A percentile compares a stretch with the other conserved stretches of the same genome.
Conservation (phyloP, 23 tunicate genomes). For the Aplidium turbinatum region DNA sequence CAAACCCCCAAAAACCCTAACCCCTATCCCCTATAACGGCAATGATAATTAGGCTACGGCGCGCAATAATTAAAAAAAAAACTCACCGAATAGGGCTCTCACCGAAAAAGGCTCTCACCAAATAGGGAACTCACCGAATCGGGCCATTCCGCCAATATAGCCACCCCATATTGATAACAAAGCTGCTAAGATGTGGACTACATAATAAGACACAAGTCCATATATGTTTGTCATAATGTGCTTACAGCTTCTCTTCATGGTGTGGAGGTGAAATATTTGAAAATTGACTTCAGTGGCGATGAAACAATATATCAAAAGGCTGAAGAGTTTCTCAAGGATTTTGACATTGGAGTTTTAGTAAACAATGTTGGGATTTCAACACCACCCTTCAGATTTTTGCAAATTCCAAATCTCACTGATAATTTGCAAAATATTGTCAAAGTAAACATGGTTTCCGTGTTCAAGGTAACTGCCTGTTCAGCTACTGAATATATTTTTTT, state of each 20-base stretch:
- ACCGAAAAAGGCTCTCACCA: too few relatives aligned
- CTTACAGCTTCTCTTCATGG: neutral
- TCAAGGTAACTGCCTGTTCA: conserved; percentile 6
- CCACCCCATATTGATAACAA: too few relatives aligned
- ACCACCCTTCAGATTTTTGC: neutral
- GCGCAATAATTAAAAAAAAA: too few relatives aligned
- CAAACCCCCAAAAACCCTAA: too few relatives aligned
- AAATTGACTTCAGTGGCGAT: conserved; percentile 17
- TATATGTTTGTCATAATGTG: too few relatives aligned
- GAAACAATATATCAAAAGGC: conserved; percentile 22
- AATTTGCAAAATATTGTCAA: neutral
- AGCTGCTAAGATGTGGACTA: neutral
- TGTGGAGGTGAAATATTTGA: neutral
- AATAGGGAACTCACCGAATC: neutral
- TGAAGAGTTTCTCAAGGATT: neutral
- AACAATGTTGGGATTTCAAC: conserved; percentile 9
- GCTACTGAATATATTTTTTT: too few relatives aligned
- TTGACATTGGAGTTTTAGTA: conserved; percentile 13
- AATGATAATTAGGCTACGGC: too few relatives aligned
- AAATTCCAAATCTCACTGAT: conserved; percentile 1
- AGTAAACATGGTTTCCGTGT: conserved; percentile 5
- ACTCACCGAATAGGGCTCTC: too few relatives aligned
- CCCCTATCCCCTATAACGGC: too few relatives aligned
- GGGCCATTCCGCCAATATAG: too few relatives aligned
- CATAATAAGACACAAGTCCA: too few relatives aligned